Evolutionary conservation across 2,797 vertebrate species (phyloP).

Genomic region (Peromyscus aztecus): DNA sequence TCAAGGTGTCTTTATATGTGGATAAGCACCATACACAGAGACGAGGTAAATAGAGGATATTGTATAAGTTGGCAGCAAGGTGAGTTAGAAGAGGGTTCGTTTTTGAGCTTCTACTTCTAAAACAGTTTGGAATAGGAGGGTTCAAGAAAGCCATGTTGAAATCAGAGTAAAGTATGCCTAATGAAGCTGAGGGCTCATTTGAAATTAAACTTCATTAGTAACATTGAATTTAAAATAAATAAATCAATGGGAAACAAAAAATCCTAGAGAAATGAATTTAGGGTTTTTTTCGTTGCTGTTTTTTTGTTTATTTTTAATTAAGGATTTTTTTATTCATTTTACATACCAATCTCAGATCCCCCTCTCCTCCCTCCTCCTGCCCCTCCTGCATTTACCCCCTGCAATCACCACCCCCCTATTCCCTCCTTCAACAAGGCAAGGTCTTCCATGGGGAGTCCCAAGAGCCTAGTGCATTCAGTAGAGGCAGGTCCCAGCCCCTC

Average conservation of each 20-base stretch:
- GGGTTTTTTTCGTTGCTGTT: background rate
- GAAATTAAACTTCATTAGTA: slow-evolving; percentile 13
- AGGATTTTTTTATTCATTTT: too few relatives aligned
- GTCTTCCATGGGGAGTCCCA: too few relatives aligned
- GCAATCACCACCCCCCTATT: too few relatives aligned
- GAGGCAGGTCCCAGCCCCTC: too few relatives aligned
- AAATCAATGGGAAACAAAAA: slow-evolving; percentile 20
- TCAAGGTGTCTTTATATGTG: background rate
- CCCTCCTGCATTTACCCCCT: too few relatives aligned
- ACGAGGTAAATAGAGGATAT: background rate
- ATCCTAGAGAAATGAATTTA: background rate
- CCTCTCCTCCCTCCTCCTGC: too few relatives aligned
- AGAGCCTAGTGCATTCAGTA: too few relatives aligned
- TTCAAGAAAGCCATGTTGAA: background rate
- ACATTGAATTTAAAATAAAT: background rate
- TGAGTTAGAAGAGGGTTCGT: slow-evolving; percentile 12
- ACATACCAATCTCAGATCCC: too few relatives aligned
- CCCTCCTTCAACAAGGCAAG: too few relatives aligned
- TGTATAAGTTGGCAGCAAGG: background rate
- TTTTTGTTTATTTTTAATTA: background rate
- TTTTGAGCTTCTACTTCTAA: background rate
- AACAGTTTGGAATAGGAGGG: background rate
- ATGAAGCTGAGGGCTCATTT: background rate
- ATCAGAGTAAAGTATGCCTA: background rate
- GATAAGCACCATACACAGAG: background rate